Percentiles rank a stretch among this genome's conserved stretches.
Conservation (phyloP, 2,888 invertebrate genomes). For the Venusia cambrica region DNA sequence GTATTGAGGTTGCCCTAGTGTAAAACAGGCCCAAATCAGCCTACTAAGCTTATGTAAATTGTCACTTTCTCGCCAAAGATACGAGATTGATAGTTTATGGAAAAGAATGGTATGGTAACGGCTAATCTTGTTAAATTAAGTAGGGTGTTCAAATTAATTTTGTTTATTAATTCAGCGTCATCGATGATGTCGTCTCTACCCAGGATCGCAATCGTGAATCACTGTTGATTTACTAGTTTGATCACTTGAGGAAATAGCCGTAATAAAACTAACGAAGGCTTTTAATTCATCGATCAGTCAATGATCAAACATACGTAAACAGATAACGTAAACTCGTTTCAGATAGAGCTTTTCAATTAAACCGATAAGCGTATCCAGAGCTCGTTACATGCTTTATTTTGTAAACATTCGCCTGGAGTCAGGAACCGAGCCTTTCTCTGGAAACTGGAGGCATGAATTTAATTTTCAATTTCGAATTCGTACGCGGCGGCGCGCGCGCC, state of each 20-base stretch:
- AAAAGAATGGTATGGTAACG: too few relatives aligned
- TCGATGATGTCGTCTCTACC: too few relatives aligned
- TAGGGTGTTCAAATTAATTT: too few relatives aligned
- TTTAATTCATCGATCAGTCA: conserved; percentile 18
- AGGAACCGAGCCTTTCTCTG: conserved; percentile 5
- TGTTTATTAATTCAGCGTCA: too few relatives aligned
- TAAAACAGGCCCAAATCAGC: too few relatives aligned
- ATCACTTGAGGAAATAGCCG: conserved; percentile 15
- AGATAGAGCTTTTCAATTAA: conserved; percentile 28
- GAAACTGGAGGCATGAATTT: conserved; percentile 25
- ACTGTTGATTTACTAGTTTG: conserved; percentile 11
- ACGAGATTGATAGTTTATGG: too few relatives aligned
- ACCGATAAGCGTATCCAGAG: conserved; percentile 25
- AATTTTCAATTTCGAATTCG: conserved; percentile 12
- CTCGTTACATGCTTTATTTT: conserved; percentile 35
- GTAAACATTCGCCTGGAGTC: conserved; percentile 34
- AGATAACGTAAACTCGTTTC: conserved; percentile 23
- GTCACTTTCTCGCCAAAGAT: too few relatives aligned
- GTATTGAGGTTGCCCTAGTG: too few relatives aligned
- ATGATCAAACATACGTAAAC: conserved; percentile 16
- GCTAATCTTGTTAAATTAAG: too few relatives aligned
- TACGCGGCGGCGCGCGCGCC: conserved; percentile 34
- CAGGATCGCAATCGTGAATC: too few relatives aligned
- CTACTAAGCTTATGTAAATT: too few relatives aligned
- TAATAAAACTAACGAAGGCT: conserved; percentile 17